Evolutionary conservation across 2,888 invertebrate species (phyloP).

Genomic region (Cheilosia soror): DNA sequence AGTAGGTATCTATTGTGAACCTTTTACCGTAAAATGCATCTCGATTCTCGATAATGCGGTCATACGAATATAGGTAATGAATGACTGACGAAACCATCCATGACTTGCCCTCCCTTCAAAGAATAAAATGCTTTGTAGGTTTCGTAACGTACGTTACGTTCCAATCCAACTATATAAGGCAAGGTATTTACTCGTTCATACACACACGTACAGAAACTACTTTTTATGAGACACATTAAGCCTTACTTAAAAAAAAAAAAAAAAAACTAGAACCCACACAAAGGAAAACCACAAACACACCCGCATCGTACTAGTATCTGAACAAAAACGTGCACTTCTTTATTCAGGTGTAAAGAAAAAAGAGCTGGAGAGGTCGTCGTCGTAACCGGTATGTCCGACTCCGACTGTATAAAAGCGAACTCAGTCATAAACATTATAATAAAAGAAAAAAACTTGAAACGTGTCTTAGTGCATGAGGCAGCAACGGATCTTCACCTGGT

Average conservation of each 20-base stretch:
- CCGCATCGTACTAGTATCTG: not conserved
- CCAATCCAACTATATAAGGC: not conserved
- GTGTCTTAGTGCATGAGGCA: slow-evolving; percentile 20
- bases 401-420: not conserved
- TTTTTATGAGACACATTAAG: slow-evolving; percentile 2
- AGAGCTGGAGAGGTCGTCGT: not conserved
- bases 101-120: slow-evolving; percentile 7
- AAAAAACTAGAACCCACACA: not conserved
- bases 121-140: not conserved
- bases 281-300: slow-evolving; percentile 15
- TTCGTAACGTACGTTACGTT: not conserved
- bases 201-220: not conserved
- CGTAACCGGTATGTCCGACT: slow-evolving; percentile 23
- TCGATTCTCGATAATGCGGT: not conserved
- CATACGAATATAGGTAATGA: not conserved
- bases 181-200: not conserved
- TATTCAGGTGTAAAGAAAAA: slow-evolving; percentile 38
- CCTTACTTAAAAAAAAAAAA: slow-evolving; percentile 1
- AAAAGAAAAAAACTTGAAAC: slow-evolving; percentile 39
- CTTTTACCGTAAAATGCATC: slow-evolving; percentile 15
- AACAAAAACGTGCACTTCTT: slow-evolving; percentile 36
- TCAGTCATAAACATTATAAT: not conserved
- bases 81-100: not conserved
- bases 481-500: slow-evolving; percentile 28
- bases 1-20: not conserved